These are phyloP conservation scores for Calcarius ornatus DNA, from an alignment of 2,113 vertebrate genomes.

Conservation along the genomic window DNA sequence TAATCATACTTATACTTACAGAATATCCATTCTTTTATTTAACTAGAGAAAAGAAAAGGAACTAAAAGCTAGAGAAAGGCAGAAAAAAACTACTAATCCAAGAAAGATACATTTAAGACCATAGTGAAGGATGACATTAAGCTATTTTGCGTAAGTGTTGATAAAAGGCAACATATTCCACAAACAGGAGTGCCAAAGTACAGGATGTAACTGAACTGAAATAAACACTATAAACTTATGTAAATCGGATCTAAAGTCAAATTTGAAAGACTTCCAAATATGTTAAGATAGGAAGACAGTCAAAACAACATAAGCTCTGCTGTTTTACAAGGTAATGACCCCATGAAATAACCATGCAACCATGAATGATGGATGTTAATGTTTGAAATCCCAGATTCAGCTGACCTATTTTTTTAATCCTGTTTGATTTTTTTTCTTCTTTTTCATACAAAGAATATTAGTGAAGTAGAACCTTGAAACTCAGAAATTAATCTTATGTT, in stretches of 20 bases:
- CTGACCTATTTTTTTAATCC: constrained; percentile 31
- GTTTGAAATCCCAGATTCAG: neutral
- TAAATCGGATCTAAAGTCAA: neutral
- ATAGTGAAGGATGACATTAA: neutral
- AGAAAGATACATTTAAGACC: neutral
- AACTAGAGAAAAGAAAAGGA: neutral
- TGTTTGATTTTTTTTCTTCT: neutral
- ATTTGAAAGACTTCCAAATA: neutral
- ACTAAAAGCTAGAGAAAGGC: neutral
- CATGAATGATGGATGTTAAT: neutral
- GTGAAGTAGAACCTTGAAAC: neutral
- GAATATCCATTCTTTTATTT: neutral
- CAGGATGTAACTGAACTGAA: neutral
- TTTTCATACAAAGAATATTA: neutral
- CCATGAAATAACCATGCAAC: neutral
- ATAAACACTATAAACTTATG: neutral
- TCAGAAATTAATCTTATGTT: constrained; percentile 15
- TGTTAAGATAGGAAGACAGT: neutral
- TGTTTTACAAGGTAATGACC: neutral
- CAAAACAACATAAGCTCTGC: neutral
- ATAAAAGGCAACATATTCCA: neutral
- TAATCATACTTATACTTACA: neutral
- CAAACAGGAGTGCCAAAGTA: neutral
- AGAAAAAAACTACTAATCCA: neutral
- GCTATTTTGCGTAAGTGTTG: neutral